Base-by-base conservation (phyloP, 1,140 invertebrate genomes). In the Drosophila equinoxialis region DNA sequence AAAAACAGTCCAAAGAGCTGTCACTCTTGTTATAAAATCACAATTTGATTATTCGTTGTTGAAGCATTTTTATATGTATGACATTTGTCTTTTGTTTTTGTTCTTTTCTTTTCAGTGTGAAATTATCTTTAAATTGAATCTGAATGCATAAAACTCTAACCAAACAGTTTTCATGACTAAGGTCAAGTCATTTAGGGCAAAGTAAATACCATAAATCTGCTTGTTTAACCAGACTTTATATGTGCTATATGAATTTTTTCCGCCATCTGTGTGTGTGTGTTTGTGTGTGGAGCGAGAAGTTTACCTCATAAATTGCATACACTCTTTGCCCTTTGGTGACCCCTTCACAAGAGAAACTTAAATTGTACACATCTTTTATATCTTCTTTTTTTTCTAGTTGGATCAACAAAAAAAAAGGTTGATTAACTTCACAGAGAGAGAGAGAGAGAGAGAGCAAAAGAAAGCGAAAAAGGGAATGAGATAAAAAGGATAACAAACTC, bases 351-450 rank as follows among this genome's bases (percentile, higher is more conserved):
- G 45, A 23, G 45, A 58, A 74, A 71, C 71, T 81, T 59, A 68
- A 78, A 68, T 66, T 77, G 79, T 57, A 57, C 62, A 61, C 71
- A 74, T 64, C 66, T 65, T 54, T 57, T 37, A 39, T 14, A n/a
- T 33, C 63, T 58, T 45, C 3, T 48, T 48, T 48, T 17, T 48
- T 48, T 20, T 45, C 42, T 45, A 14, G 59, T 41, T 11, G 11
- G 30, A 35, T 55, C 59, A 67, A 58, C 37, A 70, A 39, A 66
- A 30, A 81, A 70, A 77, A 17, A 17, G 72, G 79, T 87, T 83
- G 83, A 87, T 89, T 80, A 87, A 83, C 65, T 77, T 76, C 80
- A 51, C 67, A 5, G 7, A 10, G 35, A 35, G 35, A 35, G 7
- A 8, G 6, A 37, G 17, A 39, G 48, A 69, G 70, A 79, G 72